phyloP scores from a whole-genome alignment of 2,113 vertebrate genomes.

The Trichechus manatus region DNA sequence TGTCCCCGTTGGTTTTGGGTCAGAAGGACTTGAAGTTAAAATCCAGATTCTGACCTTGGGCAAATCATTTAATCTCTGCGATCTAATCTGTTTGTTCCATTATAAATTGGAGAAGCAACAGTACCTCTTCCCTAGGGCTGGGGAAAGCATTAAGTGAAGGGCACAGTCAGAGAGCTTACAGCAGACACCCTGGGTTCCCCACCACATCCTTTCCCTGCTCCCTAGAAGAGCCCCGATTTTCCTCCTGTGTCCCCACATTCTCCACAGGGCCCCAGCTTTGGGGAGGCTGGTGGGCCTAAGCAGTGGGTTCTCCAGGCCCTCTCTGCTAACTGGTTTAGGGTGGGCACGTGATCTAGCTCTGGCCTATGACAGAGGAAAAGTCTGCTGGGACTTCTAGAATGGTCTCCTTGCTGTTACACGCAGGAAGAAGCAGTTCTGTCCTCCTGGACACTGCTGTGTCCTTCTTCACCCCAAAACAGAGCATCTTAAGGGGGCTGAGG shows the following conservation, averaged over 20 bases:
- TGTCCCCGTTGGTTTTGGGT: background rate
- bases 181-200: too few species aligned
- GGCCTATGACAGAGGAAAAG: background rate
- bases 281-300: background rate
- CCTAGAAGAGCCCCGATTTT: background rate
- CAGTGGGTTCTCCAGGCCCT: background rate
- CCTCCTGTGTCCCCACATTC: background rate
- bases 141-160: background rate
- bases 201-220: background rate
- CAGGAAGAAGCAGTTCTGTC: fast-evolving
- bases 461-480: background rate
- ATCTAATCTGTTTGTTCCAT: background rate
- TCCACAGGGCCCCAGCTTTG: background rate
- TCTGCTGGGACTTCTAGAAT: background rate
- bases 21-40: background rate
- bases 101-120: background rate
- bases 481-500: background rate
- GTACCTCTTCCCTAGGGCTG: background rate
- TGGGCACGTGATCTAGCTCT: background rate
- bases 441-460: background rate
- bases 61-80: background rate
- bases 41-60: background rate
- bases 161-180: fast-evolving
- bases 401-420: background rate
- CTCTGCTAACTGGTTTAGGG: background rate